Conservation (phyloP, 2,797 vertebrate genomes). For the Lepus oiostolus region DNA sequence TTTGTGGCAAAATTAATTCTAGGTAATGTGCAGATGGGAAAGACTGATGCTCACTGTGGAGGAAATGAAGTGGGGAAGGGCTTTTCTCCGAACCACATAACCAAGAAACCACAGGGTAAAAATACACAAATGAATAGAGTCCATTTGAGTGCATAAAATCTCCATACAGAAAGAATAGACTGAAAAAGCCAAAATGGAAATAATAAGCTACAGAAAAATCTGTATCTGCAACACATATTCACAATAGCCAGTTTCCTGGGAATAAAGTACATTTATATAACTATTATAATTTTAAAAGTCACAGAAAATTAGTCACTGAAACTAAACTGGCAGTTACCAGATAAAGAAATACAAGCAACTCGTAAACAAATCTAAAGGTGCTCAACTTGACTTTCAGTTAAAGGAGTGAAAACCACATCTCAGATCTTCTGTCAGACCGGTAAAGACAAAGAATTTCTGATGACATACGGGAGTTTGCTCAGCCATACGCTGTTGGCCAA, state of each 20-base stretch:
- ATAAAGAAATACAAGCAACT: background rate
- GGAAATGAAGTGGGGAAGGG: background rate
- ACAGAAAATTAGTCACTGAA: background rate
- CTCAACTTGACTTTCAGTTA: slow-evolving; percentile 5
- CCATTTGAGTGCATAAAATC: background rate
- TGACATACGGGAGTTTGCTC: background rate
- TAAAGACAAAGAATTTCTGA: background rate
- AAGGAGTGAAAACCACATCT: background rate
- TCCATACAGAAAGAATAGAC: background rate
- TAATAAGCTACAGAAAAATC: background rate
- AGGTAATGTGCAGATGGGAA: background rate
- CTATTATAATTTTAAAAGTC: background rate
- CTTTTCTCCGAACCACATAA: background rate
- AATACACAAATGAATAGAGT: background rate
- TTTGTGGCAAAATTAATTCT: background rate
- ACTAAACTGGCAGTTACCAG: background rate
- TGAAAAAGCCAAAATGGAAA: background rate
- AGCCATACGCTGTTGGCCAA: background rate
- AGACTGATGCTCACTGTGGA: background rate
- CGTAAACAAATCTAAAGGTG: background rate
- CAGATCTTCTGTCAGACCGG: background rate
- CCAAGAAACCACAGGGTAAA: background rate
- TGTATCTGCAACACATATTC: background rate
- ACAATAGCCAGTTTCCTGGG: background rate
- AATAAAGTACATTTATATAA: background rate